Evolutionary conservation across 2,888 invertebrate species (phyloP).

Genomic region (Calliscelio sp.): DNA sequence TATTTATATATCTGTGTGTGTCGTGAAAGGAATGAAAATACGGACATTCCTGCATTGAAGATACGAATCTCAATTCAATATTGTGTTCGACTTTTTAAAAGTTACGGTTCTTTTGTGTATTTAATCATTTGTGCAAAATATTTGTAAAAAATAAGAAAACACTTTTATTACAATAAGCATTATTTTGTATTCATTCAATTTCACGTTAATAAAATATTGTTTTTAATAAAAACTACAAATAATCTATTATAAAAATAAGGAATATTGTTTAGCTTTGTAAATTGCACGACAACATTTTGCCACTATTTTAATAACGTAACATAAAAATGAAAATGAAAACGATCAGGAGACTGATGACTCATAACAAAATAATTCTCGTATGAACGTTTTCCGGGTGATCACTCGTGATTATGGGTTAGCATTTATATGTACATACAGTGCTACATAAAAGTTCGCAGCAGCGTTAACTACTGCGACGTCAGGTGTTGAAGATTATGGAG

Average conservation of each 20-base stretch:
- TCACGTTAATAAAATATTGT: too few relatives aligned
- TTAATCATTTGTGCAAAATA: too few relatives aligned
- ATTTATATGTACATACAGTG: slow-evolving; percentile 45
- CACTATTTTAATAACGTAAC: too few relatives aligned
- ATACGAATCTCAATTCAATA: slow-evolving; percentile 45
- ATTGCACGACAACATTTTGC: too few relatives aligned
- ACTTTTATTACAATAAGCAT: too few relatives aligned
- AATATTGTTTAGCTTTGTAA: too few relatives aligned
- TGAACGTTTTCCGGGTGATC: slow-evolving; percentile 49
- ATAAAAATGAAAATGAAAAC: slow-evolving; percentile 44
- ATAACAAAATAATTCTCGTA: slow-evolving; percentile 38
- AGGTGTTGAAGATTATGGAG: slow-evolving; percentile 64
- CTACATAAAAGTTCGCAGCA: slow-evolving; percentile 29
- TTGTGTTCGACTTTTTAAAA: slow-evolving; percentile 25
- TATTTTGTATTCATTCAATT: too few relatives aligned
- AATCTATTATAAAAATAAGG: too few relatives aligned
- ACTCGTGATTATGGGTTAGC: slow-evolving; percentile 58
- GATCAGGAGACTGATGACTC: slow-evolving; percentile 21
- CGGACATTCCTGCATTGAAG: slow-evolving; percentile 27
- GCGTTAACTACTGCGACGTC: slow-evolving; percentile 56
- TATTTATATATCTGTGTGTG: not conserved
- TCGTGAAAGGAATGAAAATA: slow-evolving; percentile 48
- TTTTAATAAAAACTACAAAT: too few relatives aligned
- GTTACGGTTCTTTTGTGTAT: too few relatives aligned
- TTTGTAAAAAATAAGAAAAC: too few relatives aligned